These are phyloP conservation scores for Neogale vison DNA, from an alignment of 2,113 vertebrate genomes.

Conservation along the genomic window DNA sequence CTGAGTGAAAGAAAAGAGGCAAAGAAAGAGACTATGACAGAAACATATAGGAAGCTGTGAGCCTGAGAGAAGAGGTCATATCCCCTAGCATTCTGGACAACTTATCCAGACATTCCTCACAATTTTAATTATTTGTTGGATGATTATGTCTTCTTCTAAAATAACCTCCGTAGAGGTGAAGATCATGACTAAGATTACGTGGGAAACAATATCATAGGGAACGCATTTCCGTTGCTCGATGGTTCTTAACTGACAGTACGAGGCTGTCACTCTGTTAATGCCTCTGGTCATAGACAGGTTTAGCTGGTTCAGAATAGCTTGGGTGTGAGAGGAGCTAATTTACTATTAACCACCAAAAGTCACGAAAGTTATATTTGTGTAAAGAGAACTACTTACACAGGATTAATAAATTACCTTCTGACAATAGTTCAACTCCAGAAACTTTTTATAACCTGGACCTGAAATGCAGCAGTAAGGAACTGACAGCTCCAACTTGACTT, in stretches of 20 bases:
- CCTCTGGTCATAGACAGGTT: too few relatives aligned
- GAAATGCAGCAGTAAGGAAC: conserved; percentile 5
- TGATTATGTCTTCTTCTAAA: neutral
- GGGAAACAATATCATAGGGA: neutral
- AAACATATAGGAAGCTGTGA: neutral
- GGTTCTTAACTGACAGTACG: neutral
- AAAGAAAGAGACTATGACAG: neutral
- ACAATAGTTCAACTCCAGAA: neutral
- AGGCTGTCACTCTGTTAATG: neutral
- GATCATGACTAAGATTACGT: neutral
- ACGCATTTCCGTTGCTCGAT: neutral
- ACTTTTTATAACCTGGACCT: conserved; percentile 10
- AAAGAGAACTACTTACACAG: neutral
- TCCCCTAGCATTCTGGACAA: neutral
- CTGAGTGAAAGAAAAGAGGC: neutral
- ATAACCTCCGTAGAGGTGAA: neutral
- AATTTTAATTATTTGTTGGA: neutral
- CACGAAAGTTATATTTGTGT: neutral
- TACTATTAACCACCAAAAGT: neutral
- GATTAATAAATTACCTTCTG: conserved; percentile 47
- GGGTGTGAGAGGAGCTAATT: neutral
- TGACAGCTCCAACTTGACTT: neutral
- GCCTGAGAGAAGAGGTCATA: neutral
- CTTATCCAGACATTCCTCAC: neutral
- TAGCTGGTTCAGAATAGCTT: neutral